Conservation (phyloP, 2,797 vertebrate genomes). For the Chelon auratus region DNA sequence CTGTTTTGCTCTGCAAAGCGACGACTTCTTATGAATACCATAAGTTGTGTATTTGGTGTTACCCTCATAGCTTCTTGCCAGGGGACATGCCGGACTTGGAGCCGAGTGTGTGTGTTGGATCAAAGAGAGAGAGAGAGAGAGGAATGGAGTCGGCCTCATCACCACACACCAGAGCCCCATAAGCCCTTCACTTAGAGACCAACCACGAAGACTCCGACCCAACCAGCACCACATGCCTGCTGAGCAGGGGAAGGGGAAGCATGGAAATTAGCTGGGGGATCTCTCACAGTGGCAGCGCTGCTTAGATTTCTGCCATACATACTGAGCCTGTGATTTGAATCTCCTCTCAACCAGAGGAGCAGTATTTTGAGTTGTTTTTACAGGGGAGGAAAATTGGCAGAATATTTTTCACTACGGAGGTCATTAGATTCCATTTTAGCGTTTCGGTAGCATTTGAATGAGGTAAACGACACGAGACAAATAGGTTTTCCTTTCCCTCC, state of each 20-base stretch:
- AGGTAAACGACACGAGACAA: slow-evolving; percentile 53
- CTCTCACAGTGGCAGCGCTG: slow-evolving; percentile 60
- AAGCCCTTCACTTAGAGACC: slow-evolving; percentile 75
- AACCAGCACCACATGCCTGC: slow-evolving; percentile 66
- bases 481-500: slow-evolving; percentile 60
- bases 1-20: slow-evolving; percentile 52
- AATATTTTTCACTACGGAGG: slow-evolving; percentile 40
- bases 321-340: slow-evolving; percentile 39
- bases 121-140: slow-evolving; percentile 42
- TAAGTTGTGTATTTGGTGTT: slow-evolving; percentile 63
- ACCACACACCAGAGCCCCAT: slow-evolving; percentile 60
- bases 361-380: slow-evolving; percentile 22
- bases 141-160: slow-evolving; percentile 60
- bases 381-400: slow-evolving; percentile 47
- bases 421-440: slow-evolving; percentile 55
- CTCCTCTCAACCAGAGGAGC: slow-evolving; percentile 15
- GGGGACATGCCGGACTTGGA: slow-evolving; percentile 56
- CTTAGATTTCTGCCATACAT: slow-evolving; percentile 54
- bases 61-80: slow-evolving; percentile 47
- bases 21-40: slow-evolving; percentile 62
- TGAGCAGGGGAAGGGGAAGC: slow-evolving; percentile 42
- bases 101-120: slow-evolving; percentile 66
- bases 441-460: slow-evolving; percentile 44
- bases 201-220: slow-evolving; percentile 70
- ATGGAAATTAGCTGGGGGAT: slow-evolving; percentile 69